Conservation (phyloP, 2,113 vertebrate species). For the Leucopsar rothschildi region DNA sequence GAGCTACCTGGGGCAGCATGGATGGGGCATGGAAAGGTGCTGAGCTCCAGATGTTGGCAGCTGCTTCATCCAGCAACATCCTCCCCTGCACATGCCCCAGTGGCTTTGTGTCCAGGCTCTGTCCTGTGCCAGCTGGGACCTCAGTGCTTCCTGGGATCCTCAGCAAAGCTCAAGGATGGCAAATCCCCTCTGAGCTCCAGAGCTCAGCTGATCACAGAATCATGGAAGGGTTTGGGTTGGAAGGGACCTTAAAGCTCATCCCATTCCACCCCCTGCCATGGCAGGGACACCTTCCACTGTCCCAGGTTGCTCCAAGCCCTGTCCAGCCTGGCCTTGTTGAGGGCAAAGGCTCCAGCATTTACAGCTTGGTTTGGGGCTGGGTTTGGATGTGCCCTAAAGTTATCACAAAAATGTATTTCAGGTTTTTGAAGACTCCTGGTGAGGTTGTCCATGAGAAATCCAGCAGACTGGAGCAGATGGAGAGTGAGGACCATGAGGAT, state of each 20-base stretch:
- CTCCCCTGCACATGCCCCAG: rapidly evolving
- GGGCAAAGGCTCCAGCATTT: neutral
- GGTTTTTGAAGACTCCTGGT: slow-evolving; percentile 86
- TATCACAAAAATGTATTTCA: neutral
- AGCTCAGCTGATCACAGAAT: neutral
- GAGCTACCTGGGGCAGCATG: neutral
- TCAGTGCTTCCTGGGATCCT: neutral
- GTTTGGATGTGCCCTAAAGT: neutral
- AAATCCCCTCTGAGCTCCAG: neutral
- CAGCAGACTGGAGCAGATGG: slow-evolving; percentile 61
- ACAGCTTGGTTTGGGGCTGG: neutral
- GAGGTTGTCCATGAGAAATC: slow-evolving; percentile 65
- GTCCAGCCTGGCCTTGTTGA: neutral
- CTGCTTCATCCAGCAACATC: neutral
- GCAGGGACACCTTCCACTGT: neutral
- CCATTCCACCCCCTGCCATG: neutral
- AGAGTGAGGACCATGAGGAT: slow-evolving; percentile 65
- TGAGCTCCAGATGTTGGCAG: neutral
- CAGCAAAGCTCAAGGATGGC: neutral
- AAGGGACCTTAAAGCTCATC: neutral
- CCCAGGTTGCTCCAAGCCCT: neutral
- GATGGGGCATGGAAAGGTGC: neutral
- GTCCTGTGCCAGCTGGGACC: neutral
- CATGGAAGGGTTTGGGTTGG: neutral
- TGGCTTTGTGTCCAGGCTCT: neutral